Base-by-base conservation (phyloP, 1,140 invertebrate genomes). In the Melipona quadrifasciata region DNA sequence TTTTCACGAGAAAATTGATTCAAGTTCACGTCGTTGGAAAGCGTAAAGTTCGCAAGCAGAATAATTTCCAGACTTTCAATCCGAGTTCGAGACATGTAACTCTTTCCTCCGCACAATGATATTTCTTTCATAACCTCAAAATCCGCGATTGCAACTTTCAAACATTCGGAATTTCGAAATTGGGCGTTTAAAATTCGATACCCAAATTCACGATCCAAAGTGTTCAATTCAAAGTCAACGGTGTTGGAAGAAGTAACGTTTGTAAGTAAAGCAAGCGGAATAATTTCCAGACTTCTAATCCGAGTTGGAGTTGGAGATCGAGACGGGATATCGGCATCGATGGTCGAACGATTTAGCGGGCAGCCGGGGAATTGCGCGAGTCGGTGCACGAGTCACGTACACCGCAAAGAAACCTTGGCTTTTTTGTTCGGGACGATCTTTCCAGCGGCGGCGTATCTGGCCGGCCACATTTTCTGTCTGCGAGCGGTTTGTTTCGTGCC, bases 391-490 rank as follows among this genome's bases (percentile, higher is more conserved):
- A 87, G 75, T 87, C 61, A 65, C 73, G 72, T 73, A 79, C 71
- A 61, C 71, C 80, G 80, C 67, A 71, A 87, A 80, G 65, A 71
- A 88, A 51, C 64, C 86, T 88, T 77, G 82, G 64, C 57, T 67
- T 87, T 76, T 82, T 81, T 81, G 31, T 58, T 19, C 74, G n/a
- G 8, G 16, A 31, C 84, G 84, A 89, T 84, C 74, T 76, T 86
- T 86, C 77, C 53, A 61, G 34, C 76, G 34, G 57, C 64, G 57
- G 68, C 6, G 39, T 47, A 89, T 88, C 73, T 64, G 53, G 65
- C 75, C 71, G 78, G 68, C 87, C 85, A 64, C 86, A 88, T 81
- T 79, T 86, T 86, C 82, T 86, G 61, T 67, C 55, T 58, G 47
- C 39, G 21, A 19, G 27, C 58, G 71, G 72, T 74, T 77, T 58